Conservation (phyloP, 2,113 vertebrate genomes). For the Parus major region DNA sequence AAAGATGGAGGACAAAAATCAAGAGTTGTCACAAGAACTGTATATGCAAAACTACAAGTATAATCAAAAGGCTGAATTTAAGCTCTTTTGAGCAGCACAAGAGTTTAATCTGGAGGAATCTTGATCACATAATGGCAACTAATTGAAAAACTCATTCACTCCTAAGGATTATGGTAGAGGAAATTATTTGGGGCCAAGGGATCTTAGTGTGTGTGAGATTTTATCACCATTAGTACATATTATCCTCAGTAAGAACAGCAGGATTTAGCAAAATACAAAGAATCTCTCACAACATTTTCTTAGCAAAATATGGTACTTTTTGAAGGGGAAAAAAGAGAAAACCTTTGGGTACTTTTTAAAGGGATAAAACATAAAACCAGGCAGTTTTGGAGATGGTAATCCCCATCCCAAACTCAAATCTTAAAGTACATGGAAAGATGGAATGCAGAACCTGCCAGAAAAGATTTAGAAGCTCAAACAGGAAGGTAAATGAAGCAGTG, state of each 20-base stretch:
- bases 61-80: neutral
- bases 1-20: neutral
- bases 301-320: neutral
- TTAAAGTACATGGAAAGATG: neutral
- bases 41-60: neutral
- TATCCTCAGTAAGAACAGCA: neutral
- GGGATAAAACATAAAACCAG: neutral
- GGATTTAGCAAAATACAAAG: neutral
- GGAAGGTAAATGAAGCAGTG: neutral
- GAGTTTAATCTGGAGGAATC: neutral
- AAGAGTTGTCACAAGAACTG: neutral
- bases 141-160: neutral
- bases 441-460: neutral
- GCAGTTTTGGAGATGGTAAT: neutral
- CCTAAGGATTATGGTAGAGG: neutral
- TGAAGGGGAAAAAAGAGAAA: neutral
- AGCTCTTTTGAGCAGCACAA: neutral
- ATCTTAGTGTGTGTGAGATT: neutral
- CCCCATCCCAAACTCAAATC: neutral
- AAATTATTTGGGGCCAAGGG: neutral
- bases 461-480: slow-evolving; percentile 22
- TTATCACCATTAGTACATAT: neutral
- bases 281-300: neutral
- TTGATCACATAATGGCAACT: neutral
- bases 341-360: neutral